A percentile compares a stretch with the other conserved stretches of the same genome.
Conservation (phyloP, 2,797 vertebrate genomes). For the Melanogrammus aeglefinus region DNA sequence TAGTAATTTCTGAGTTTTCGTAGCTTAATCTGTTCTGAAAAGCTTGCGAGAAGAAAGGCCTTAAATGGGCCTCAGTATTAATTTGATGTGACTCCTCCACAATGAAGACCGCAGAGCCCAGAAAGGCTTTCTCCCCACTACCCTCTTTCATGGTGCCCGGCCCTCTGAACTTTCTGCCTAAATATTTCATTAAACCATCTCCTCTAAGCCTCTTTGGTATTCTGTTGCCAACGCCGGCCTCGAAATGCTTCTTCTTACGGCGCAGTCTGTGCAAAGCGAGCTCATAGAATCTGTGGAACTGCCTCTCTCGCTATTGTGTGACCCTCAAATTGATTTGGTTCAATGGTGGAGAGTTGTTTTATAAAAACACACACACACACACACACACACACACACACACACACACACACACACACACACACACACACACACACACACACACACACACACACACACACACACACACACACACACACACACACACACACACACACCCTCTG, state of each 20-base stretch:
- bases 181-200: conserved; percentile 80
- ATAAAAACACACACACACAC: conserved; percentile 71
- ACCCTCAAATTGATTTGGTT: conserved; percentile 66
- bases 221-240: conserved; percentile 70
- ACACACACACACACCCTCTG: conserved; percentile 60
- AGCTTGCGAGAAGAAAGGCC: conserved; percentile 95
- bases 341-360: conserved; percentile 60
- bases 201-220: conserved; percentile 81
- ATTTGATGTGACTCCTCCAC: conserved; percentile 99
- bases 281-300: conserved; percentile 69
- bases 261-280: conserved; percentile 62
- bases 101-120: conserved; percentile 91
- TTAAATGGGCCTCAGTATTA: conserved; percentile 99
- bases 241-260: conserved; percentile 72
- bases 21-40: conserved; percentile 99
- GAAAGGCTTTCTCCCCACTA: conserved; percentile 84
- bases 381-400: no score
- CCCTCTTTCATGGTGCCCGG: conserved; percentile 80
- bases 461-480: no score
- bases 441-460: no score
- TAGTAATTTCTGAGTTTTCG: conserved; percentile 98
- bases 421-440: no score
- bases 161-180: conserved; percentile 81
- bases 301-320: conserved; percentile 58
- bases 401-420: no score